Percentiles rank a stretch among this genome's conserved stretches.
Evolutionary conservation across 2,113 vertebrate genomes (phyloP).

Genomic region (Amazona guildingii): DNA sequence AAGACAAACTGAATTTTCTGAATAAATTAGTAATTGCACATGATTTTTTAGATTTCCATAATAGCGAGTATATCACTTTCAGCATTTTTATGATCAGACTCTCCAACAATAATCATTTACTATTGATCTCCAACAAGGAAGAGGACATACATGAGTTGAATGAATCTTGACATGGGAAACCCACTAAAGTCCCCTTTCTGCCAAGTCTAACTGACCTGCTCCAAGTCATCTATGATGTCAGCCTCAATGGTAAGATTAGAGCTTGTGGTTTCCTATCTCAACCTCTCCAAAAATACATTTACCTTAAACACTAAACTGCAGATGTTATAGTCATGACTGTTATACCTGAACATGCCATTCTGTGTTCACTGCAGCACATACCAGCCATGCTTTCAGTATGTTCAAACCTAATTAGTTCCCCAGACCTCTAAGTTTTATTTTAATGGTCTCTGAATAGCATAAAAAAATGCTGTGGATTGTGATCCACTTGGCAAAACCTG

Average conservation of each 20-base stretch:
- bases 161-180: background rate
- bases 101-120: background rate
- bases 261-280: background rate
- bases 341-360: background rate
- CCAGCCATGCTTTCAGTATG: background rate
- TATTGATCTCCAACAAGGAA: background rate
- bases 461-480: conserved; percentile 61
- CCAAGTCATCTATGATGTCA: background rate
- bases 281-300: background rate
- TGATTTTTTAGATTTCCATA: background rate
- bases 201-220: background rate
- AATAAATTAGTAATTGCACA: background rate
- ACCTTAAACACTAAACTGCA: background rate
- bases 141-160: background rate
- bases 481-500: conserved; percentile 64
- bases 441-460: conserved; percentile 16
- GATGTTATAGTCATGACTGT: background rate
- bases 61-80: background rate
- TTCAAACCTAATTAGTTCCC: conserved; percentile 69
- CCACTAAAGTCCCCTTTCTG: background rate
- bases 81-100: background rate
- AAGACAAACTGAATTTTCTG: background rate
- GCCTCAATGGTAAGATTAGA: background rate
- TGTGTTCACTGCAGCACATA: background rate
- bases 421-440: conserved; percentile 36